A percentile compares a stretch with the other conserved stretches of the same genome.
Conservation (phyloP, 2,888 invertebrate genomes). For the Ptychoptera contaminata region DNA sequence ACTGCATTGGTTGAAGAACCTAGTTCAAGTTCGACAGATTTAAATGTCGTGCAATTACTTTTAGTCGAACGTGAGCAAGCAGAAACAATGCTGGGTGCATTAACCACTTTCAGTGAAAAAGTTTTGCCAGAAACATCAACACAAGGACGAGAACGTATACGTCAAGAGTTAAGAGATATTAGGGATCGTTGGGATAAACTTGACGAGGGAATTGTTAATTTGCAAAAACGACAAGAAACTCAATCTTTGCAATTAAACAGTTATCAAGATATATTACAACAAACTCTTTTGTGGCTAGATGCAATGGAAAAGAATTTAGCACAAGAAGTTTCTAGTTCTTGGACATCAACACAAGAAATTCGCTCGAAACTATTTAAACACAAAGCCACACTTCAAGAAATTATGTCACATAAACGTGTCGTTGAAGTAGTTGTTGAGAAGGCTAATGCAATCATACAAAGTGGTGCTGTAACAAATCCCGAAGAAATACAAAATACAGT, state of each 20-base stretch:
- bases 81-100: constrained; percentile 55
- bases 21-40: constrained; percentile 40
- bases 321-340: constrained; percentile 49
- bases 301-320: constrained; percentile 64
- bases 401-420: constrained; percentile 74
- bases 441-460: constrained; percentile 51
- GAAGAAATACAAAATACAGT: constrained; percentile 53
- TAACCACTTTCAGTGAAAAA: constrained; percentile 69
- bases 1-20: constrained; percentile 47
- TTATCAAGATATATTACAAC: constrained; percentile 72
- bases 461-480: constrained; percentile 22
- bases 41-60: constrained; percentile 21
- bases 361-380: constrained; percentile 70
- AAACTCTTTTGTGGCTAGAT: constrained; percentile 73
- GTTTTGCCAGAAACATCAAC: constrained; percentile 87
- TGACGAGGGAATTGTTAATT: constrained; percentile 64
- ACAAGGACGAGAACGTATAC: constrained; percentile 73
- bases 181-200: constrained; percentile 80
- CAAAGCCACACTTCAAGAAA: constrained; percentile 78
- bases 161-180: constrained; percentile 66
- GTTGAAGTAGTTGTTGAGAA: constrained; percentile 84
- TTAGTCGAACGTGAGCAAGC: constrained; percentile 72
- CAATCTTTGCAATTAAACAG: constrained; percentile 69
- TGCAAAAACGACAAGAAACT: constrained; percentile 73
- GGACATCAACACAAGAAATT: constrained; percentile 71